Conservation (phyloP, 2,888 invertebrate genomes). For the Terebella lapidaria region DNA sequence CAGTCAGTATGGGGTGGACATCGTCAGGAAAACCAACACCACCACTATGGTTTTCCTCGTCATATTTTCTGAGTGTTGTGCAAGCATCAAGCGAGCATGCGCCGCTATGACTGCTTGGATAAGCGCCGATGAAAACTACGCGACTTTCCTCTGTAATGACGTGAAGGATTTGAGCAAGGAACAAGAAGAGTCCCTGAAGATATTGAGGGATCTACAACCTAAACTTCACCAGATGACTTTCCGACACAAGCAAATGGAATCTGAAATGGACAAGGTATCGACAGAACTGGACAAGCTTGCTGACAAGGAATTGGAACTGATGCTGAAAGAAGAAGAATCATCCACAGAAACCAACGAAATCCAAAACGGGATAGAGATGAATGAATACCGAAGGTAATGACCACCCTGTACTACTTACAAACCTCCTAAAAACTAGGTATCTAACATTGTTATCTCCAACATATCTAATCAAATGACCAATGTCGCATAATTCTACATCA, state of each 20-base stretch:
- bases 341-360: slow-evolving; percentile 30
- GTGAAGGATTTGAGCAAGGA: slow-evolving; percentile 32
- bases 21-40: slow-evolving; percentile 32
- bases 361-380: slow-evolving; percentile 37
- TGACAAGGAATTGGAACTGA: slow-evolving; percentile 29
- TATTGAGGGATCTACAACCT: slow-evolving; percentile 30
- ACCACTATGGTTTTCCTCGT: slow-evolving; percentile 36
- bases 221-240: slow-evolving; percentile 34
- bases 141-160: slow-evolving; percentile 36
- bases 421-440: no score
- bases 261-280: slow-evolving; percentile 30
- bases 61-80: slow-evolving; percentile 39
- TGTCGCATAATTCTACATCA: no score
- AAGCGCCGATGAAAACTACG: slow-evolving; percentile 39
- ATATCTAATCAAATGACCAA: no score
- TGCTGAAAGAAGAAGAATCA: slow-evolving; percentile 21
- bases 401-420: no score
- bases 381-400: slow-evolving; percentile 30
- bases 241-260: slow-evolving; percentile 33
- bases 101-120: slow-evolving; percentile 38
- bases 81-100: slow-evolving; percentile 35
- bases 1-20: slow-evolving; percentile 29
- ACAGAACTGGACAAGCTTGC: slow-evolving; percentile 28
- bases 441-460: no score
- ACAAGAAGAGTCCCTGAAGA: slow-evolving; percentile 31